phyloP scores from a whole-genome alignment of 2,888 invertebrate species.

The Ectemnius lituratus region DNA sequence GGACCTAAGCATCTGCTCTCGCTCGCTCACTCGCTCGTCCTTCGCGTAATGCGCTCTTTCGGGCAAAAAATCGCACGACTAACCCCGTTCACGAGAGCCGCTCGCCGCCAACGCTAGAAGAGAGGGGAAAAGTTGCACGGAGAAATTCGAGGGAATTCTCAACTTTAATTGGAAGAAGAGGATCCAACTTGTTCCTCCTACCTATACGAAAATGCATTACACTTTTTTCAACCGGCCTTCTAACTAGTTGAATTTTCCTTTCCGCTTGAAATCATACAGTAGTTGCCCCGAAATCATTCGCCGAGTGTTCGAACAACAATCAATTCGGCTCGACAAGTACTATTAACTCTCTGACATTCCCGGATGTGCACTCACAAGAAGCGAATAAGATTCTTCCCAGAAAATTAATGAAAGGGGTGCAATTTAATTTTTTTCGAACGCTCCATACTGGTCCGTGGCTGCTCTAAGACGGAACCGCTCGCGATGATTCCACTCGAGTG shows the following conservation, averaged over 20 bases:
- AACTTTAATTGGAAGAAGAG: constrained; percentile 58
- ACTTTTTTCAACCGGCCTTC: constrained; percentile 45
- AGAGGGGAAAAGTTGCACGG: constrained; percentile 23
- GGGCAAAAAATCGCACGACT: constrained; percentile 12
- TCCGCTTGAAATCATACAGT: constrained; percentile 46
- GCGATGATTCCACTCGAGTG: constrained; percentile 56
- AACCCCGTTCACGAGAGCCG: background rate
- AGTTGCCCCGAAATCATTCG: constrained; percentile 10
- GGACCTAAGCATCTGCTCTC: constrained; percentile 45
- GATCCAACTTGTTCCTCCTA: constrained; percentile 40
- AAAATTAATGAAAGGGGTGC: no score
- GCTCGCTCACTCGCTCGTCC: constrained; percentile 37
- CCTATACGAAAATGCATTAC: constrained; percentile 40
- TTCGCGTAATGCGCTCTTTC: constrained; percentile 7
- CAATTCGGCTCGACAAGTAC: no score
- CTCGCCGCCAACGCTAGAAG: background rate
- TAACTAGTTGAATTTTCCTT: constrained; percentile 53
- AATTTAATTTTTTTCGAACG: no score
- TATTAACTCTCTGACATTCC: no score
- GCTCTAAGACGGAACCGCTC: background rate
- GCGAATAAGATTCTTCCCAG: no score
- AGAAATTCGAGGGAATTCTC: constrained; percentile 46
- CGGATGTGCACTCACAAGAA: no score
- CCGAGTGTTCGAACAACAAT: no score
- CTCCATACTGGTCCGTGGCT: no score